Base-by-base conservation (phyloP, 1,140 invertebrate species). In the Heliconius eleuchia region DNA sequence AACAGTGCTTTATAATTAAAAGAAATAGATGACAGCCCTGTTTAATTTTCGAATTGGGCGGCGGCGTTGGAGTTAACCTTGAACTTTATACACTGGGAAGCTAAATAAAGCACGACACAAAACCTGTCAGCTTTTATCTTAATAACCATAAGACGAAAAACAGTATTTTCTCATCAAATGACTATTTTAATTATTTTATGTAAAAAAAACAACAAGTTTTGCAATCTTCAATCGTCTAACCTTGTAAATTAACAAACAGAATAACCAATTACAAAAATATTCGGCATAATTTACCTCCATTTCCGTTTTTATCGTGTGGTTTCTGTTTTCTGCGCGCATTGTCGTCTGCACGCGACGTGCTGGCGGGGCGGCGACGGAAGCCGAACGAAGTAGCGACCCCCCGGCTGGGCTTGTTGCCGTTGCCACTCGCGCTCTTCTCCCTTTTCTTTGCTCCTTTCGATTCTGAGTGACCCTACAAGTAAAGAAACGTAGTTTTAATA, bases 341-440 rank as follows among this genome's bases (percentile, higher is more conserved):
- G 83, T 94, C 91, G 77, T 94, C 86, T 78, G 94, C 84, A 85
- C 95, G 95, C 8, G 96, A 95, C 0, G 96, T 95, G 75, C 95
- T 95, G 71, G 95, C 90, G 8, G 96, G 95, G 3, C 95, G 94
- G 16, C 96, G 95, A 27, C 96, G 95, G 88, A 97, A 97, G 8
- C 96, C 96, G 82, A 97, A 97, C 0, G 96, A 97, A 79, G 96
- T 97, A 2, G 96, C 95, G 55, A 96, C 96, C 34, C 96, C 96
- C 80, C 96, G 95, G 30, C 95, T 85, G 85, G 95, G 88, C 84
- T 92, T 92, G 82, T 86, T 95, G 1, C 90, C 89, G 83, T 90
- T 93, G 16, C 90, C 88, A 71, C 87, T 90, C 46, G 91, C 88
- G 80, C 95, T 94, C 84, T 93, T 93, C 80, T 94, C 91, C 71